These are phyloP conservation scores for Spatulosminthurus flaviceps DNA, from an alignment of 2,888 invertebrate species.

Conservation along the genomic window DNA sequence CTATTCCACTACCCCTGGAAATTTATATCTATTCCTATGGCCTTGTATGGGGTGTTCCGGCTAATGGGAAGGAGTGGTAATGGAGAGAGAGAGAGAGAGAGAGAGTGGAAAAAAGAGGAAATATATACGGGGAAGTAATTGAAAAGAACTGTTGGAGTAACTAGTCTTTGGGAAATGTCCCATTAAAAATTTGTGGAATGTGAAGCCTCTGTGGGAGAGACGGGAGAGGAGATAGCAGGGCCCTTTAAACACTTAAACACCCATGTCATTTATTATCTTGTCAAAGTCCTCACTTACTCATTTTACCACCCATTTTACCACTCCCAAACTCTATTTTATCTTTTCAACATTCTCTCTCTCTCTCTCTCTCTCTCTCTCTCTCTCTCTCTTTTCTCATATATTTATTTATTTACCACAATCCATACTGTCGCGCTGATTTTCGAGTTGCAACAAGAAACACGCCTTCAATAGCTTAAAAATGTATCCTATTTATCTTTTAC, in stretches of 20 bases:
- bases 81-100: slow-evolving; percentile 4
- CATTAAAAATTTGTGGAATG: slow-evolving; percentile 55
- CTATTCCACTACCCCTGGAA: neutral
- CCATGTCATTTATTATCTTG: slow-evolving; percentile 42
- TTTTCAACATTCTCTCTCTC: too few relatives aligned
- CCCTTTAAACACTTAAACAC: neutral
- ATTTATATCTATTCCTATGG: too few relatives aligned
- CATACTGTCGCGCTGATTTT: too few relatives aligned
- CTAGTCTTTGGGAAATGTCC: slow-evolving; percentile 47
- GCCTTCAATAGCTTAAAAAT: too few relatives aligned
- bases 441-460: too few relatives aligned
- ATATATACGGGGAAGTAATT: slow-evolving; percentile 47
- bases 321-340: slow-evolving; percentile 32
- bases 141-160: slow-evolving; percentile 49
- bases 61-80: neutral
- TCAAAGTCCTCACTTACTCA: slow-evolving; percentile 45
- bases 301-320: slow-evolving; percentile 47
- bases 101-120: neutral
- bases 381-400: too few relatives aligned
- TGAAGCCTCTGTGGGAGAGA: slow-evolving; percentile 38
- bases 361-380: too few relatives aligned
- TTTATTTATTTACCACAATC: too few relatives aligned
- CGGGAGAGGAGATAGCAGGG: neutral
- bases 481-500: too few relatives aligned
- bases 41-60: neutral